Evolutionary conservation across 2,113 vertebrate genomes (phyloP), one percentile per base, ranked within the genome.

Genomic region (Zapornia atra): DNA sequence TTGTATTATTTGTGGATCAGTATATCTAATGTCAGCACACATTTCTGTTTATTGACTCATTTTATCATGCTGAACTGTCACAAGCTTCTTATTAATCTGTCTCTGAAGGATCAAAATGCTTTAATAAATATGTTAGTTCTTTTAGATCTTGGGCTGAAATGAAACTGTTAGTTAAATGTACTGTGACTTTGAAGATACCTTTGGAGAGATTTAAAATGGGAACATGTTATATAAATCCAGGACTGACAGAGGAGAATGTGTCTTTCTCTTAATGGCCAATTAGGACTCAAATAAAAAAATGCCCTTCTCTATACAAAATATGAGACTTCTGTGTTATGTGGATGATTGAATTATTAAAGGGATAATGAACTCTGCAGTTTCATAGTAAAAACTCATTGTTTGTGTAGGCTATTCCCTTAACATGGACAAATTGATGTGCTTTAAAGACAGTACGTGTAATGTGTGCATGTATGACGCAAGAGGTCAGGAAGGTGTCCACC

Each of bases 51-150:
- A 98, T 97, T 96, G 97, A 91, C 80, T 97, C 94, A 71, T 96
- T 98, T 97, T 95, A 96, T 98, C 98, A 97, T 66, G 79, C 87
- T 95, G 91, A 97, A 94, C 95, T 97, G 97, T 97, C 97, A 97
- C 33, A 29, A 80, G 51, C 34, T 82, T 91, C 95, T 95, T 97
- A 97, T 97, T 97, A 97, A 98, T 98, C 97, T 97, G 97, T 96
- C 98, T 97, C 97, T 91, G 28, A 96, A 97, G 97, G 95, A 97
- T 96, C 97, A 94, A 92, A 97, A 98, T 91, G 61, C 95, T 96
- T 91, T 97, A 97, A 97, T 97, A 98, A 98, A 96, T 96, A 95
- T 57, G 77, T 77, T 84, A 40, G 92, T 94, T 96, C 83, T 90
- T 91, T 90, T 84, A 92, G 96, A 96, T 94, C 92, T 94, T 64